Conservation (phyloP, 23 tunicate genomes). For the Trididemnum nubilum region DNA sequence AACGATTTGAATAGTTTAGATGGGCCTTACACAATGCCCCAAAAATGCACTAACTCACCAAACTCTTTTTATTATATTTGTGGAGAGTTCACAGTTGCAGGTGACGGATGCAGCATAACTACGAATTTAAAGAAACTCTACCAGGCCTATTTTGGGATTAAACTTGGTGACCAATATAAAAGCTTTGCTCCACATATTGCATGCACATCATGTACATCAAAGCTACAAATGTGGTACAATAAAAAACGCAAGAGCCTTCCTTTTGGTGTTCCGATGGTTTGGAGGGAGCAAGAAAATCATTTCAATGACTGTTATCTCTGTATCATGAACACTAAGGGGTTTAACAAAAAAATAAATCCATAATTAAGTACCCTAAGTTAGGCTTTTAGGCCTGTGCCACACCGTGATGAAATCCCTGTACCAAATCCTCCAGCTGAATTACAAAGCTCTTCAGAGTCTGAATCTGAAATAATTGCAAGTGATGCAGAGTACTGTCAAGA, state of each 20-base stretch:
- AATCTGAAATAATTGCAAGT: constrained; percentile 11
- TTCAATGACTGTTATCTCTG: constrained; percentile 39
- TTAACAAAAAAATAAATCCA: constrained; percentile 32
- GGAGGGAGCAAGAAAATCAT: constrained; percentile 37
- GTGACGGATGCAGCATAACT: constrained; percentile 21
- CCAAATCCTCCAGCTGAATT: constrained; percentile 18
- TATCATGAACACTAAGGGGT: constrained; percentile 23
- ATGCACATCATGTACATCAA: constrained; percentile 29
- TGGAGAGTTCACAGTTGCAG: constrained; percentile 25
- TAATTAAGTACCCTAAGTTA: constrained; percentile 27
- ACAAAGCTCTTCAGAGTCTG: constrained; percentile 10
- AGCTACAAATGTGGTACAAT: constrained; percentile 33
- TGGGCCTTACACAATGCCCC: constrained; percentile 21
- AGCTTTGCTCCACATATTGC: constrained; percentile 22
- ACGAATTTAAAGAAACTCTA: constrained; percentile 24
- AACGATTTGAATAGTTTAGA: constrained; percentile 11
- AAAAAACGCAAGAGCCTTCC: constrained; percentile 34
- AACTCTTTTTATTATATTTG: constrained; percentile 35
- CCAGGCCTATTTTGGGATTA: constrained; percentile 31
- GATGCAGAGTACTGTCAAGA: constrained; percentile 24
- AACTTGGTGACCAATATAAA: constrained; percentile 40
- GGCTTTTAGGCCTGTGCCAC: constrained; percentile 37
- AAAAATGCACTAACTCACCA: constrained; percentile 35
- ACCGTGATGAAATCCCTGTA: constrained; percentile 29
- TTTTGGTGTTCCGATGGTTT: constrained; percentile 52